A percentile compares a stretch with the other conserved stretches of the same genome.
Conservation (phyloP, 1,140 invertebrate species). For the Musca vetustissima region DNA sequence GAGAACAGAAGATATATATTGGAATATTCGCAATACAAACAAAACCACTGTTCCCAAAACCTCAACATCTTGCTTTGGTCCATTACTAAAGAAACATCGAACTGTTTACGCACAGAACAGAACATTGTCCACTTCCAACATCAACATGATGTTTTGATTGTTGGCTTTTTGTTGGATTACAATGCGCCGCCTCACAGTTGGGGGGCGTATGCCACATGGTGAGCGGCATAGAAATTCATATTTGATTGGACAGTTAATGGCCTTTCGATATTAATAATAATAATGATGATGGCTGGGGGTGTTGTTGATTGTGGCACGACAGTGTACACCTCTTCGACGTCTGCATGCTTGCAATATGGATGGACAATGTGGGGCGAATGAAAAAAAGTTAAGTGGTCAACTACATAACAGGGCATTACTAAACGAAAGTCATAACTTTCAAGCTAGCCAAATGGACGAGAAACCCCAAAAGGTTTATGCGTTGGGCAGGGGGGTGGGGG, state of each 20-base stretch:
- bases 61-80: no score
- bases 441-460: no score
- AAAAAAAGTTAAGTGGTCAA: neutral
- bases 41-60: no score
- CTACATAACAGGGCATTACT: no score
- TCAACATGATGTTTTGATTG: neutral
- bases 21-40: no score
- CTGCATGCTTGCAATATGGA: neutral
- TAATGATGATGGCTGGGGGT: conserved; percentile 22
- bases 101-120: neutral
- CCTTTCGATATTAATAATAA: conserved; percentile 28
- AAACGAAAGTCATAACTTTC: no score
- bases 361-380: no score
- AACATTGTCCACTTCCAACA: neutral
- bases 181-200: conserved; percentile 52
- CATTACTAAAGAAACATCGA: no score
- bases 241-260: conserved; percentile 33
- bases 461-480: no score
- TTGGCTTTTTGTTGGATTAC: conserved; percentile 32
- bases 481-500: no score
- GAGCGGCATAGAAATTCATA: conserved; percentile 35
- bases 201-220: conserved; percentile 52
- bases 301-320: neutral
- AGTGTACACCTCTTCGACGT: neutral
- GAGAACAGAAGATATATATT: no score